Evolutionary conservation across 2,797 vertebrate species (phyloP).

Genomic region (Adrianichthys oophorus): DNA sequence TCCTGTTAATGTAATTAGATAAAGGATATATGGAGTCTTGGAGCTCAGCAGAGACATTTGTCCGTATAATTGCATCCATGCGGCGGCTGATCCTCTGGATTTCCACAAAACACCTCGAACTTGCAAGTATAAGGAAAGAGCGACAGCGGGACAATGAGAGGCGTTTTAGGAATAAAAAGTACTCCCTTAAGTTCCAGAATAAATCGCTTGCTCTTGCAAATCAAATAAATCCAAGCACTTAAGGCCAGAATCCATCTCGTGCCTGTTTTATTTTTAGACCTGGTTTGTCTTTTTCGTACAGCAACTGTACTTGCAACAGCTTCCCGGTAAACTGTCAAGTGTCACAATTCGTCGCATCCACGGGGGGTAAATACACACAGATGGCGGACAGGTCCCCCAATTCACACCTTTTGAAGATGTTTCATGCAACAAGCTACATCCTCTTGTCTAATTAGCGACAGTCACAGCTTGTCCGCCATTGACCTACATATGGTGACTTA

Average conservation of each 20-base stretch:
- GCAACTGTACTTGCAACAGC: slow-evolving; percentile 3
- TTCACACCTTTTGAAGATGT: slow-evolving; percentile 43
- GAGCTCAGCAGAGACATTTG: slow-evolving; percentile 61
- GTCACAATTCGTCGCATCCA: slow-evolving; percentile 13
- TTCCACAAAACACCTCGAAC: slow-evolving; percentile 48
- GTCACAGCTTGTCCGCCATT: slow-evolving; percentile 47
- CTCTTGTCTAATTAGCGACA: slow-evolving; percentile 44
- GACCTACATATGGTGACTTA: slow-evolving; percentile 65
- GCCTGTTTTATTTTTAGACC: slow-evolving; percentile 51
- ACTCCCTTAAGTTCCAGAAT: slow-evolving; percentile 10
- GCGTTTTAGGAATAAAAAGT: slow-evolving; percentile 3
- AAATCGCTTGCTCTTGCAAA: slow-evolving; percentile 5
- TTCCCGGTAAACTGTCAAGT: slow-evolving; percentile 36
- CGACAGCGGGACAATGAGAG: slow-evolving; percentile 2
- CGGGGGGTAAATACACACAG: slow-evolving; percentile 28
- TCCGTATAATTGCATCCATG: slow-evolving; percentile 59
- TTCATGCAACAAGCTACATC: slow-evolving; percentile 15
- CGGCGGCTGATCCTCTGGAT: slow-evolving; percentile 46
- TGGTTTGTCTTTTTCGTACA: neutral
- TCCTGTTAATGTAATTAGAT: slow-evolving; percentile 76
- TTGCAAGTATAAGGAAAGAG: slow-evolving; percentile 6
- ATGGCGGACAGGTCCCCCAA: slow-evolving; percentile 36
- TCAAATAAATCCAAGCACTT: slow-evolving; percentile 4
- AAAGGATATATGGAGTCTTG: slow-evolving; percentile 64
- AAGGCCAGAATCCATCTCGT: neutral